phyloP scores from a whole-genome alignment of 2,888 invertebrate species.

The Stramonita haemastoma region DNA sequence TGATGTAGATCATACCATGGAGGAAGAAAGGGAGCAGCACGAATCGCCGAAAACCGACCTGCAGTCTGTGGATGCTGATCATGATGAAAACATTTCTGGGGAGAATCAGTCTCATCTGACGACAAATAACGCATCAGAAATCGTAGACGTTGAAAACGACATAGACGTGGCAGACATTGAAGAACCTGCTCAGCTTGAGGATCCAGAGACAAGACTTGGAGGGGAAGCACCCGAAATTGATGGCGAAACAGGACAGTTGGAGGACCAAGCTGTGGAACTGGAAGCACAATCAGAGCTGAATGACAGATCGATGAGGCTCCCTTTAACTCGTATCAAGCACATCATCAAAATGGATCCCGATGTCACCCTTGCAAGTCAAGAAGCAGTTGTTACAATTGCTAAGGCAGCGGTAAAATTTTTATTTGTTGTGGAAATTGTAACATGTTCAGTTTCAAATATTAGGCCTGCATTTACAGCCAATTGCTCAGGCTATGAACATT shows the following conservation, averaged over 20 bases:
- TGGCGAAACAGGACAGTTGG: slow-evolving; percentile 2
- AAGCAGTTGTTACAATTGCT: slow-evolving; percentile 89
- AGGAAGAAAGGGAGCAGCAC: background rate
- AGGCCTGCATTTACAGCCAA: background rate
- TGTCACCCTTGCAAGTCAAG: slow-evolving; percentile 86
- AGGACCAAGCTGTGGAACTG: background rate
- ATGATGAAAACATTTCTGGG: background rate
- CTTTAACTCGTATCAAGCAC: slow-evolving; percentile 87
- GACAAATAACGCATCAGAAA: background rate
- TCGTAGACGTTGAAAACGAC: background rate
- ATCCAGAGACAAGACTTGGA: background rate
- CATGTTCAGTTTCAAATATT: slow-evolving; percentile 5
- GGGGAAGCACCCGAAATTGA: background rate
- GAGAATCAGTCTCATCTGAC: background rate
- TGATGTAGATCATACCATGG: background rate
- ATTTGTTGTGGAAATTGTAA: background rate
- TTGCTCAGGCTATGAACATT: too few species aligned
- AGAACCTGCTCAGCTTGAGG: background rate
- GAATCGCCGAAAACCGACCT: background rate
- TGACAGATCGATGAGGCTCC: slow-evolving; percentile 83
- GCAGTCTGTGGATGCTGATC: too few species aligned
- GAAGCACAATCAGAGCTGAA: slow-evolving; percentile 49
- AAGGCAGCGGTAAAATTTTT: slow-evolving; percentile 87
- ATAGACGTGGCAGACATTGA: background rate
- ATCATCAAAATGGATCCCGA: slow-evolving; percentile 95